Percentiles rank a stretch among this genome's conserved stretches.
phyloP scores from a whole-genome alignment of 2,797 vertebrate species.

The Streptopelia turtur region DNA sequence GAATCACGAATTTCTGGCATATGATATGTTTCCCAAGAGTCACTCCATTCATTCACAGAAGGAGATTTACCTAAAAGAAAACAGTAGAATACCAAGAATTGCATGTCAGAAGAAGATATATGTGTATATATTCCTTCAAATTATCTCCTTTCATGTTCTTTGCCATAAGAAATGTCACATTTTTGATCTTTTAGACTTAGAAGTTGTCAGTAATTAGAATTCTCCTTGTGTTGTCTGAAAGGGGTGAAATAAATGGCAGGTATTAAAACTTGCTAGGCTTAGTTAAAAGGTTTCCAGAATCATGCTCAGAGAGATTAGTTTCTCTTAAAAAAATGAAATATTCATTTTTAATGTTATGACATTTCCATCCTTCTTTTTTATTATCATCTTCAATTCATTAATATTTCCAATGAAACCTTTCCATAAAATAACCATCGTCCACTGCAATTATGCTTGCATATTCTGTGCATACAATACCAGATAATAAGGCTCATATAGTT shows the following conservation, averaged over 20 bases:
- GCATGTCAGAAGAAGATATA: background rate
- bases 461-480: background rate
- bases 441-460: background rate
- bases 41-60: background rate
- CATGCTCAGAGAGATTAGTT: background rate
- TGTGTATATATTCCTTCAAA: background rate
- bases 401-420: conserved; percentile 21
- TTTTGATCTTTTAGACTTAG: background rate
- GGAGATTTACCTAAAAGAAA: background rate
- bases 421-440: background rate
- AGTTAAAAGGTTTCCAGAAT: conserved; percentile 21
- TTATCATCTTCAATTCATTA: background rate
- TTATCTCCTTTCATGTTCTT: background rate
- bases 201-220: background rate
- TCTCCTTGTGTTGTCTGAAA: background rate
- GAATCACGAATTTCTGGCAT: background rate
- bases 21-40: background rate
- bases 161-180: background rate
- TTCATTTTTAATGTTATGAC: background rate
- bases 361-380: conserved; percentile 21
- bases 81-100: background rate
- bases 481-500: background rate
- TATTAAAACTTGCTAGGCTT: background rate
- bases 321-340: background rate
- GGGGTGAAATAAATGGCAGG: background rate